These are phyloP conservation scores for Synergus japonicus DNA, from an alignment of 2,888 invertebrate species.

Conservation along the genomic window DNA sequence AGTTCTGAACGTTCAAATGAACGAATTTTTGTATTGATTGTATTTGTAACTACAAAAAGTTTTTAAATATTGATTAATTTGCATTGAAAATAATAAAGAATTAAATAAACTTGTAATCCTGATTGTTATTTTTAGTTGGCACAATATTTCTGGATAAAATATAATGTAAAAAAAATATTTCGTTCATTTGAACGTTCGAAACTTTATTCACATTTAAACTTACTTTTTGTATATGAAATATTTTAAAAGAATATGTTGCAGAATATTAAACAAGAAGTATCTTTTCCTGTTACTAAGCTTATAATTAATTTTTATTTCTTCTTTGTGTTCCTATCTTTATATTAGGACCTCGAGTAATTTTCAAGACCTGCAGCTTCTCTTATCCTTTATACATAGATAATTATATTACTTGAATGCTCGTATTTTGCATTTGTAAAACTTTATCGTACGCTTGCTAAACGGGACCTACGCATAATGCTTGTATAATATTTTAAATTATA, in stretches of 20 bases:
- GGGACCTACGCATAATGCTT: background rate
- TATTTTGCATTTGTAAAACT: slow-evolving; percentile 27
- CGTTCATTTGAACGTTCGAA: too few relatives aligned
- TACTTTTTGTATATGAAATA: background rate
- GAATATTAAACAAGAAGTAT: background rate
- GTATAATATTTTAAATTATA: slow-evolving; percentile 28
- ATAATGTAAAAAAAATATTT: too few relatives aligned
- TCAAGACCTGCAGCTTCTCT: background rate
- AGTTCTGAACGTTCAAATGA: too few relatives aligned
- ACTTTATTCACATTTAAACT: too few relatives aligned
- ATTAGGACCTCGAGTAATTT: background rate
- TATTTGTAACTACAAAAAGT: too few relatives aligned
- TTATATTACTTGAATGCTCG: slow-evolving; percentile 24
- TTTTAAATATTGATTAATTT: too few relatives aligned
- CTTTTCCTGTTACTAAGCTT: slow-evolving; percentile 11
- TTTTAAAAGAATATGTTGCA: background rate
- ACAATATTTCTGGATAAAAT: too few relatives aligned
- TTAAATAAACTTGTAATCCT: too few relatives aligned
- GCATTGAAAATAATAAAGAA: too few relatives aligned
- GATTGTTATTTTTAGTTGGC: too few relatives aligned
- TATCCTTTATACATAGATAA: slow-evolving; percentile 7
- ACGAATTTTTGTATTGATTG: too few relatives aligned
- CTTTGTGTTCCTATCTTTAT: background rate
- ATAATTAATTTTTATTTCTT: slow-evolving; percentile 20
- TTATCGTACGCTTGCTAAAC: background rate